Conservation (phyloP, 2,797 vertebrate genomes). For the Etheostoma nigrum region DNA sequence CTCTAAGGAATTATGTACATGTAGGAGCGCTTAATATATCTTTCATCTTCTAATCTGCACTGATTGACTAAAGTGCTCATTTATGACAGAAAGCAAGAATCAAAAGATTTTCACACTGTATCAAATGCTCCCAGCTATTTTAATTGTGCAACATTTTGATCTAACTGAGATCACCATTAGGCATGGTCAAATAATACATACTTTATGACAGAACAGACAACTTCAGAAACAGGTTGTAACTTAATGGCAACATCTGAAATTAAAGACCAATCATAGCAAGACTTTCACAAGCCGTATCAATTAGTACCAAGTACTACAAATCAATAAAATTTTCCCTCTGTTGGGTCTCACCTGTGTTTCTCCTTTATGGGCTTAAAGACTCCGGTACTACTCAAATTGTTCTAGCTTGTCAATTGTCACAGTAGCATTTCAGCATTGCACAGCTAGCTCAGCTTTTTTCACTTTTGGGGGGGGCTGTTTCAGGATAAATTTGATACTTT, state of each 20-base stretch:
- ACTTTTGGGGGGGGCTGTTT: constrained; percentile 39
- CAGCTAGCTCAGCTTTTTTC: constrained; percentile 9
- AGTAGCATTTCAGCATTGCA: constrained; percentile 18
- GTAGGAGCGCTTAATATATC: not conserved
- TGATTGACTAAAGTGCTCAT: not conserved
- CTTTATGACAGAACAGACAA: constrained; percentile 7
- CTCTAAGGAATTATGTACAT: constrained; percentile 33
- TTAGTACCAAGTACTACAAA: not conserved
- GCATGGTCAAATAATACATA: too few species aligned
- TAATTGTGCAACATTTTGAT: too few species aligned
- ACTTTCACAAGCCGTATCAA: not conserved
- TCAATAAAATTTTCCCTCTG: not conserved
- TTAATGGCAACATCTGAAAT: not conserved
- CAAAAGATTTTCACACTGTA: too few species aligned
- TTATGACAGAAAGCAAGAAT: not conserved
- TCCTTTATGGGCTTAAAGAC: not conserved
- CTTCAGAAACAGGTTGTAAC: constrained; percentile 9
- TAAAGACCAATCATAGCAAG: not conserved
- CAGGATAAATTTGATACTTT: constrained; percentile 49
- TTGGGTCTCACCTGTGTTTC: not conserved
- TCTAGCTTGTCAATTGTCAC: constrained; percentile 7
- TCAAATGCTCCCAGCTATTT: too few species aligned
- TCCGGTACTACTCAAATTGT: not conserved
- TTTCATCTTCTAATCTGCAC: constrained; percentile 26
- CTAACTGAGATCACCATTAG: too few species aligned